Evolutionary conservation across 2,113 vertebrate genomes (phyloP), one percentile per base, ranked within the genome.

Genomic region (Sinocyclocheilus maitianheensis): DNA sequence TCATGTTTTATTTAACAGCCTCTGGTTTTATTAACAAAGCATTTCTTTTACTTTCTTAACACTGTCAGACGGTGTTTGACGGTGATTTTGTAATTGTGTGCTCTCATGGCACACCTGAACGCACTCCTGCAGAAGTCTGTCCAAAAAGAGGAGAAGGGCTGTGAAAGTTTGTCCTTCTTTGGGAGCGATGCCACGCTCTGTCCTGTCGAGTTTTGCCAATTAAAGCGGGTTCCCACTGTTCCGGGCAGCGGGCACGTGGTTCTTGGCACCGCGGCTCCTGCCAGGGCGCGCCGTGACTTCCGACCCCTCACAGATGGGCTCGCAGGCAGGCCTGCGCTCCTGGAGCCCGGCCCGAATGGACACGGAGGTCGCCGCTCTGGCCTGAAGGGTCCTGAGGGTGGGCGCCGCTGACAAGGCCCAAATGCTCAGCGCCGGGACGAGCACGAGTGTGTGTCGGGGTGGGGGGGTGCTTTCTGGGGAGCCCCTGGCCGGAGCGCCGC

Each of bases 151-250:
- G 90, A 46, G 81, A 75, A 75, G 77, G 77, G 85, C 82, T 90
- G 89, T 90, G 91, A 93, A 94, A 93, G 92, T 94, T 94, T 91
- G 93, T 94, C 94, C 94, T 95, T 94, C 94, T 94, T 84, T 93
- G 93, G 93, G 93, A 94, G 91, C 81, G 88, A 81, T 91, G 93
- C 93, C 93, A 93, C 94, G 85, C 91, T 93, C 92, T 92, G 92
- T 94, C 95, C 95, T 95, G 95, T 95, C 94, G 95, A 92, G 93
- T 94, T 95, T 95, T 93, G 96, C 95, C 97, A 98, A 98, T 98
- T 98, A 99, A 96, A 89, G 92, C 93, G 96, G 95, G 96, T 94
- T 96, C 97, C 97, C 95, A 97, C 97, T 97, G 97, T 95, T 97
- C 58, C 93, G 94, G 96, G 94, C 95, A 91, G 95, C 94, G 94